Base-by-base conservation (phyloP, 2,888 invertebrate species). In the Poecilobothrus nobilitatus region DNA sequence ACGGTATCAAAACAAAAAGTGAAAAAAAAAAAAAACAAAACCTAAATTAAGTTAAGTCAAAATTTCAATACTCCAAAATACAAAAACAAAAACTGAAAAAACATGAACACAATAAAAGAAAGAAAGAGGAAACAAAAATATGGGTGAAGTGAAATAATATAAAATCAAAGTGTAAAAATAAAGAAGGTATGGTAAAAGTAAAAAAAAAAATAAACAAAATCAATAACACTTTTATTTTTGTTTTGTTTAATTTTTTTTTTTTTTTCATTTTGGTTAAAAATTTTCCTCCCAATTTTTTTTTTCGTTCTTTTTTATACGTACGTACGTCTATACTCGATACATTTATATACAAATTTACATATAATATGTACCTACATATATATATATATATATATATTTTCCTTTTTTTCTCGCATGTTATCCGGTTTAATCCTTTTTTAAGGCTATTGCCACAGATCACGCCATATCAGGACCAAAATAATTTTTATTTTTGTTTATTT, bases 1-100 rank as follows among this genome's bases (percentile, higher is more conserved):
- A 27, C 27, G 27, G 27, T 27, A 27, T 27, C 8, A 78, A 77
- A 34, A 20, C 62, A 63, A 65, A 22, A 66, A 63, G 62, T n/a
- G 2, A 64, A 65, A 65, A 34, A 65, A 34, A 7, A 7, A 53
- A 53, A 1, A 53, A 12, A 53, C 15, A 53, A 41, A 53, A 53
- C 53, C 53, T 53, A 53, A 53, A 53, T 53, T n/a, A 53, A 53
- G 53, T 53, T n/a, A 53, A 53, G 53, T 53, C 18, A 53, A 53
- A 27, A 53, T 53, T 53, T 53, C 53, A 53, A 53, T 53, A 6
- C 53, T 53, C 53, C 18, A 15, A n/a, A 53, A 53, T 12, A 53
- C 6, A 18, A n/a, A 53, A 18, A 53, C 7, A 9, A 18, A 53
- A 53, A 53, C 53, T 18, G 7, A 15, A n/a, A 15, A 53, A 9